Conservation (phyloP, 2,888 invertebrate genomes). For the Pilophorus perplexus region DNA sequence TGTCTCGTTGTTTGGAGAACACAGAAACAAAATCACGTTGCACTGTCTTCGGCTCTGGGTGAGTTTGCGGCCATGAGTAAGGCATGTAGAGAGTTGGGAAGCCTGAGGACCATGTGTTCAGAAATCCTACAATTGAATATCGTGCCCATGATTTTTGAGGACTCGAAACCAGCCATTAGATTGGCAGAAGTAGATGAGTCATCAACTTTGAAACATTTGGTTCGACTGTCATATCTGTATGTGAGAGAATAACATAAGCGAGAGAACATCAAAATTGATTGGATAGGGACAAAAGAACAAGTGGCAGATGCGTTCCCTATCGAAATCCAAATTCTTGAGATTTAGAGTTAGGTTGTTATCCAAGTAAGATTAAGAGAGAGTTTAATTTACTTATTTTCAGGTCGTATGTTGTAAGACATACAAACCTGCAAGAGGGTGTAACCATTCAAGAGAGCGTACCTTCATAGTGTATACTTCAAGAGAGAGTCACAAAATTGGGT, state of each 20-base stretch:
- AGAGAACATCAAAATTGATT: background rate
- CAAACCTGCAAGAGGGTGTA: no score
- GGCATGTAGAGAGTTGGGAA: background rate
- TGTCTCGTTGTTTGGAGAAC: background rate
- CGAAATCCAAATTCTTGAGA: no score
- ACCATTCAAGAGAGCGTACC: no score
- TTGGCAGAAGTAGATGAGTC: background rate
- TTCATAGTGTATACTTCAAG: no score
- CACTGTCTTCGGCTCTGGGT: background rate
- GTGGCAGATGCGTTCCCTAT: background rate
- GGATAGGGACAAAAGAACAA: slow-evolving; percentile 1
- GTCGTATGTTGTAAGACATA: no score
- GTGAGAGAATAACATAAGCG: background rate
- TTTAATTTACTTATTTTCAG: no score
- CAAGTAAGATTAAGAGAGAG: no score
- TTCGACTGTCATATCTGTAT: background rate
- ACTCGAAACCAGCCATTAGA: slow-evolving; percentile 5
- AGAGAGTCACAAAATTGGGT: no score
- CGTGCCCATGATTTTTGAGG: background rate
- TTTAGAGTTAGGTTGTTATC: no score
- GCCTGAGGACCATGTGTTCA: background rate
- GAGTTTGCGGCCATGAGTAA: background rate
- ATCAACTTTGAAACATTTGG: background rate
- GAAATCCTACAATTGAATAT: background rate
- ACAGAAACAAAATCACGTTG: background rate